Base-by-base conservation (phyloP, 2,113 vertebrate genomes). In the Steatornis caripensis region DNA sequence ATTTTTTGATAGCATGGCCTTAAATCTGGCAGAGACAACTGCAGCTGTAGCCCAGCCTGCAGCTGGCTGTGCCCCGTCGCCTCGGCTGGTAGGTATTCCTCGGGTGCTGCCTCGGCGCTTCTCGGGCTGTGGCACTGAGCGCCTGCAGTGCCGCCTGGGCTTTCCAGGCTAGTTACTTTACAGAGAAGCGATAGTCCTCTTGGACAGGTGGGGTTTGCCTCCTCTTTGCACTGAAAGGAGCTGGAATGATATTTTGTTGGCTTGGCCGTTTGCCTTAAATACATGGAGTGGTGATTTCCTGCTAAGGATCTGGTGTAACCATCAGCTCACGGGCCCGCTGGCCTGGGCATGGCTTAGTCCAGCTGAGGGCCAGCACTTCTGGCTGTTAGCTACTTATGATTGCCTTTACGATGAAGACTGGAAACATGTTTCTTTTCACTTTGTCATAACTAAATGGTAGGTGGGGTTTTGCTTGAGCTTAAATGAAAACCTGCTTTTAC, bases 91-190 rank as follows among this genome's bases (percentile, higher is more conserved):
- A 2, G 4, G 0, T 19, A 2, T 24, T 45, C 53, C 36, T 36
- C 36, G 23, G 78, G 3, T 10, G 5, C 32, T 72, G 34, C 26
- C 3, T n/a, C 2, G 3, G 4, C 2, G 0, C 26, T 3, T 32
- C 81, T 17, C 53, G 37, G 36, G 41, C 45, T 41, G 61, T 5
- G 6, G 2, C 41, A 5, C 30, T 0, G 1, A 34, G 85, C 3
- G 2, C 37, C 46, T 32, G 54, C 41, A 21, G 43, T 20, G 54
- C 87, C 0, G 0, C 26, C 54, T 3, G 5, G 16, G 13, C 41
- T 84, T 81, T 36, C 69, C 27, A 15, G 12, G 13, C 3, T 30
- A 32, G 51, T 17, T 24, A 20, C 36, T 69, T 11, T 26, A 39
- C 21, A 34, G 37, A 49, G 64, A 18, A 34, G 39, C n/a, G 22